Conservation (phyloP, 1,140 invertebrate genomes). For the Neodiprion fabricii region DNA sequence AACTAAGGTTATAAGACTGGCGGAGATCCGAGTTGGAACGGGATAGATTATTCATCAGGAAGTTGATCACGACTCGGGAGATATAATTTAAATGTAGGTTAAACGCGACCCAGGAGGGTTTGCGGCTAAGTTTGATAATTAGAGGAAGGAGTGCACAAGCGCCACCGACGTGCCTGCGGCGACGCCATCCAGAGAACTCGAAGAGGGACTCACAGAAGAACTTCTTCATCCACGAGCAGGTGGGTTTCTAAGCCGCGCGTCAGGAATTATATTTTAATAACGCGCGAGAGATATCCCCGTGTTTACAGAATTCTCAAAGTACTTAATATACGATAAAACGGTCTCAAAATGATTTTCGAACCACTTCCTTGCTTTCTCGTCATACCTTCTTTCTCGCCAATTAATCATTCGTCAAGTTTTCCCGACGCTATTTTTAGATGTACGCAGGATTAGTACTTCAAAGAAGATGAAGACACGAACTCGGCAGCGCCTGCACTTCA, state of each 20-base stretch:
- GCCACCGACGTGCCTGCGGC: constrained; percentile 3
- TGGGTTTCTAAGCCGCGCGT: background rate
- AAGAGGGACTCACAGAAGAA: background rate
- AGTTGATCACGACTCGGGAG: constrained; percentile 13
- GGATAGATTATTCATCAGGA: constrained; percentile 14
- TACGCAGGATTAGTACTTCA: no score
- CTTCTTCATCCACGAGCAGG: background rate
- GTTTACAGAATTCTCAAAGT: no score
- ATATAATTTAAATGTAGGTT: constrained; percentile 18
- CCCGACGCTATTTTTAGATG: no score
- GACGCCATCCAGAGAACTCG: background rate
- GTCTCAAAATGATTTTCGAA: no score
- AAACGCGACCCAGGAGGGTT: constrained; percentile 13
- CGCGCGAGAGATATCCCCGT: no score
- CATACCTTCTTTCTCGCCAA: no score
- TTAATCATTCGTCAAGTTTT: no score
- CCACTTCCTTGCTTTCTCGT: no score
- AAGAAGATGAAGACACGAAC: no score
- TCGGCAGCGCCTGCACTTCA: background rate
- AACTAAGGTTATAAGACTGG: background rate
- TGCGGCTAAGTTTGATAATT: constrained; percentile 13
- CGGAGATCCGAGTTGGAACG: background rate
- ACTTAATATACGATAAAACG: no score
- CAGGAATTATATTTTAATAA: background rate
- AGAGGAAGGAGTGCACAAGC: background rate